These are phyloP conservation scores for Drosophila greeni DNA, from an alignment of 2,888 invertebrate genomes.

Conservation along the genomic window DNA sequence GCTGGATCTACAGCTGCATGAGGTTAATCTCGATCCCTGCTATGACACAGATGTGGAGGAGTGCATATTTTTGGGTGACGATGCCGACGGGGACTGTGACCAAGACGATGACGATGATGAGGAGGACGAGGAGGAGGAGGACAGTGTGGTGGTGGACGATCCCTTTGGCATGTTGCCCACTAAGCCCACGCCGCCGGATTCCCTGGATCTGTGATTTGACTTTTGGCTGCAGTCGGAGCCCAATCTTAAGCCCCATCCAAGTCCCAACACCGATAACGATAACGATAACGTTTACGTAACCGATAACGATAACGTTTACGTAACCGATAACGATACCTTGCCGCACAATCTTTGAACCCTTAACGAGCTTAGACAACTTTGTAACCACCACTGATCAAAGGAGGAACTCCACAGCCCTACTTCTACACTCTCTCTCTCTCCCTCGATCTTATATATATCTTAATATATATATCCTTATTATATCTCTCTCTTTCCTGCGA, in stretches of 20 bases:
- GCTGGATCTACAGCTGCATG: constrained; percentile 82
- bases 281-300: background rate
- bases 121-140: constrained; percentile 52
- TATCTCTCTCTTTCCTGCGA: constrained; percentile 5
- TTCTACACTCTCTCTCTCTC: constrained; percentile 7
- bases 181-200: constrained; percentile 82
- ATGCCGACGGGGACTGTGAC: constrained; percentile 36
- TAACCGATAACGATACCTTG: constrained; percentile 8
- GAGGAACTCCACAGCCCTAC: constrained; percentile 14
- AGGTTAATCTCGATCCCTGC: constrained; percentile 82
- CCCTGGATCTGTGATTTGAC: constrained; percentile 79
- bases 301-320: constrained; percentile 2
- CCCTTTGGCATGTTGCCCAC: constrained; percentile 82
- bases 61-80: constrained; percentile 81
- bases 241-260: constrained; percentile 13
- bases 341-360: constrained; percentile 50
- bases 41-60: constrained; percentile 83
- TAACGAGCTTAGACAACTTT: constrained; percentile 55
- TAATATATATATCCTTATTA: constrained; percentile 1
- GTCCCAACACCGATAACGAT: constrained; percentile 2
- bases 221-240: constrained; percentile 69
- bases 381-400: constrained; percentile 32
- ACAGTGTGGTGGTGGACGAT: constrained; percentile 77
- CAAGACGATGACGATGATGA: constrained; percentile 3
- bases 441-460: background rate